Percentiles rank a stretch among this genome's conserved stretches.
Conservation (phyloP, 2,888 invertebrate genomes). For the Leptarthrus brevirostris region DNA sequence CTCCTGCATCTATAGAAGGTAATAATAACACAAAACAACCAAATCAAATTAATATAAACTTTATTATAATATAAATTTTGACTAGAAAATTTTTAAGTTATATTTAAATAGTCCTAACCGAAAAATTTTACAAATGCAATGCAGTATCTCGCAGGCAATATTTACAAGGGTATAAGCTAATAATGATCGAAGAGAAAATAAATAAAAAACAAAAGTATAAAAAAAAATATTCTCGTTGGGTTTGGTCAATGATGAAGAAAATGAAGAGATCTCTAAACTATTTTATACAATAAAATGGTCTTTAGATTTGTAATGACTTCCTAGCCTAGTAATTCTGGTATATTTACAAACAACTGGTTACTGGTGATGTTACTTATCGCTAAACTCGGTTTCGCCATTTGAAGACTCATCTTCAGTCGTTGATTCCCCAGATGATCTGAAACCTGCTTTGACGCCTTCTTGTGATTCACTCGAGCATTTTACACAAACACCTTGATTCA, state of each 20-base stretch:
- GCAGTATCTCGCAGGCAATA: conserved; percentile 11
- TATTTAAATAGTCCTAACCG: conserved; percentile 25
- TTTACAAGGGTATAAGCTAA: conserved; percentile 14
- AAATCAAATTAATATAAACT: conserved; percentile 4
- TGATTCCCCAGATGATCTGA: conserved; percentile 61
- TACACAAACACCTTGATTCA: conserved; percentile 64
- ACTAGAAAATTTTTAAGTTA: conserved; percentile 41
- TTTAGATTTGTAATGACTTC: conserved; percentile 31
- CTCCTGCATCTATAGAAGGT: too few relatives aligned
- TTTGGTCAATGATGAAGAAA: background rate
- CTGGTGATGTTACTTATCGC: conserved; percentile 57
- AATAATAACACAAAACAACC: too few relatives aligned
- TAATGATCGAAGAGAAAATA: conserved; percentile 4
- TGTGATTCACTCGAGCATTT: conserved; percentile 62
- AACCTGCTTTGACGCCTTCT: conserved; percentile 59
- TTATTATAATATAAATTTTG: conserved; percentile 40
- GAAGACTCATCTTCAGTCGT: conserved; percentile 64
- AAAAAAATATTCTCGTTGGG: conserved; percentile 16
- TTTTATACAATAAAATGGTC: conserved; percentile 19
- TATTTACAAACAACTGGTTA: background rate
- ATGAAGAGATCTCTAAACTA: conserved; percentile 20
- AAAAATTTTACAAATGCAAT: conserved; percentile 28
- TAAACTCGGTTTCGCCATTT: conserved; percentile 62
- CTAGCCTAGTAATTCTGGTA: background rate
- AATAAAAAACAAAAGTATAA: conserved; percentile 8